Evolutionary conservation across 2,888 invertebrate genomes (phyloP).

Genomic region (Tridacna crocea): DNA sequence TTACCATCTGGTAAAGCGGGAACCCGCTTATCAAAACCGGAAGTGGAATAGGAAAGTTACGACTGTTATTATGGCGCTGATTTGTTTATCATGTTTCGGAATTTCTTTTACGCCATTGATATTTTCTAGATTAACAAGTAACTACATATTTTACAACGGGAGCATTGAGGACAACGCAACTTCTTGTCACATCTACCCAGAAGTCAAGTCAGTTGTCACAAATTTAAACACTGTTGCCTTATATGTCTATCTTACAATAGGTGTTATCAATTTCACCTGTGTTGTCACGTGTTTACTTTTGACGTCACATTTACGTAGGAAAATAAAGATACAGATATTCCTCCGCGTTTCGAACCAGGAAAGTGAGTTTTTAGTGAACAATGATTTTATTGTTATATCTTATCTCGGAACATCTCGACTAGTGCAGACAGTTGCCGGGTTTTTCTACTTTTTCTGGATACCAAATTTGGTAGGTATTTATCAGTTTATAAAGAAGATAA

Average conservation of each 20-base stretch:
- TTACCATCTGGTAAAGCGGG: slow-evolving; percentile 4
- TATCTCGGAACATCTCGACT: slow-evolving; percentile 17
- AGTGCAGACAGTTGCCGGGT: slow-evolving; percentile 6
- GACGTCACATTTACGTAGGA: slow-evolving; percentile 20
- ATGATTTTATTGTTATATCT: slow-evolving; percentile 11
- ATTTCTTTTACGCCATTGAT: slow-evolving; percentile 18
- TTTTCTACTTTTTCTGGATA: slow-evolving; percentile 38
- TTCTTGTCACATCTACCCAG: slow-evolving; percentile 15
- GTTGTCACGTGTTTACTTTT: slow-evolving; percentile 15
- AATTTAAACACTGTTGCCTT: slow-evolving; percentile 13
- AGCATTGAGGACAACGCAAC: background rate
- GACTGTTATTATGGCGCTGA: slow-evolving; percentile 1
- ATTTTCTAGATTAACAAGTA: slow-evolving; percentile 13
- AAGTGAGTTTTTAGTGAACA: slow-evolving; percentile 21
- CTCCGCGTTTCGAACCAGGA: slow-evolving; percentile 21
- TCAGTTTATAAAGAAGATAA: too few relatives aligned
- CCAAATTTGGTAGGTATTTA: slow-evolving; percentile 25
- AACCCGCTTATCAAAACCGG: slow-evolving; percentile 6
- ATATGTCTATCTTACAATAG: slow-evolving; percentile 17
- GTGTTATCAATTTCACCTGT: slow-evolving; percentile 15
- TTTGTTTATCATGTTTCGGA: slow-evolving; percentile 11
- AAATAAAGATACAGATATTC: slow-evolving; percentile 21
- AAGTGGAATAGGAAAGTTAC: slow-evolving; percentile 17
- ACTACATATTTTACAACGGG: background rate
- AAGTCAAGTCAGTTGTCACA: slow-evolving; percentile 12